Evolutionary conservation across 30 jellyfish, hydroid and myxozoan genomes (phyloP).

Genomic region (Hydractinia echinata): DNA sequence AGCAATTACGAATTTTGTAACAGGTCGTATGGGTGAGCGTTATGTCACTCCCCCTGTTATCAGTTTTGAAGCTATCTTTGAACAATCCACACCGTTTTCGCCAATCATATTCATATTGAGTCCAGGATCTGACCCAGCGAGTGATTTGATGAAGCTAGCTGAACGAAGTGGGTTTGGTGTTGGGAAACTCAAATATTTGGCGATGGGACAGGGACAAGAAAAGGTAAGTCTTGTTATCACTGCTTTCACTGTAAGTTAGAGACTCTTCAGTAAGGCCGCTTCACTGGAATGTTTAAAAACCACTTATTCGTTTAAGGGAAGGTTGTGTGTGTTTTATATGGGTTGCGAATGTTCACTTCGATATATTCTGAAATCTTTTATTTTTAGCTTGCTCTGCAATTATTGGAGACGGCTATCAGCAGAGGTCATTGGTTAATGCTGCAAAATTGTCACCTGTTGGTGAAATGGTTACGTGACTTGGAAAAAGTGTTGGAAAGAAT

Average conservation of each 20-base stretch:
- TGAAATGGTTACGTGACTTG: conserved; percentile 83
- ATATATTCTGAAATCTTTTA: neutral
- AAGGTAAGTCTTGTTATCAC: conserved; percentile 40
- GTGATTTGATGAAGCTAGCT: conserved; percentile 89
- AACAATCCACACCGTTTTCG: conserved; percentile 91
- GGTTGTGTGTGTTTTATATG: neutral
- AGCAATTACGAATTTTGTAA: conserved; percentile 79
- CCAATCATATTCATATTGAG: conserved; percentile 87
- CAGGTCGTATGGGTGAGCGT: conserved; percentile 81
- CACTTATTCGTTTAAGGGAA: neutral
- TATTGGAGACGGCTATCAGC: conserved; percentile 84
- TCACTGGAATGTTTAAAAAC: neutral
- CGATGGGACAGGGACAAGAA: conserved; percentile 98
- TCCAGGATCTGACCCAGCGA: conserved; percentile 98
- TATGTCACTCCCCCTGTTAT: conserved; percentile 94
- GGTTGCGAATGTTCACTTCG: neutral
- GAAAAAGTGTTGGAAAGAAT: conserved; percentile 82
- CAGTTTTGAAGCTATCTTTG: conserved; percentile 86
- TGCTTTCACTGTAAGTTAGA: neutral
- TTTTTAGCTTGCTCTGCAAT: conserved; percentile 70
- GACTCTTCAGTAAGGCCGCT: neutral
- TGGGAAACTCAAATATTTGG: conserved; percentile 71
- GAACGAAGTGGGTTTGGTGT: conserved; percentile 95
- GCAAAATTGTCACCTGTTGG: conserved; percentile 88
- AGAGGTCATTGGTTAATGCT: conserved; percentile 95